Conservation (phyloP, 2,797 vertebrate genomes). For the Myiothlypis chrysogaster region DNA sequence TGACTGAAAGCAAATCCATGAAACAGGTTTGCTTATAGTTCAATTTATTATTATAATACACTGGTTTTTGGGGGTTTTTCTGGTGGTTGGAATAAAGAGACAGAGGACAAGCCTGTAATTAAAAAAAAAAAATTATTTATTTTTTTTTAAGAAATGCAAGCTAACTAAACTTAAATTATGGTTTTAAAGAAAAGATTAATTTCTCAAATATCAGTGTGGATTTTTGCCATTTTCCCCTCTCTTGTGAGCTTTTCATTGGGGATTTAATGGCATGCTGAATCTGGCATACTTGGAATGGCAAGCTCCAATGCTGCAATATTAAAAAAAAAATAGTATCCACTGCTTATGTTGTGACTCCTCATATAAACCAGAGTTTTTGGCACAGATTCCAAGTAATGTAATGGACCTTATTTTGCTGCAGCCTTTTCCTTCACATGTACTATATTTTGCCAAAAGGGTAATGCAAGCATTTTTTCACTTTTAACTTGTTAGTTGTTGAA, state of each 20-base stretch:
- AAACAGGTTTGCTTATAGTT: background rate
- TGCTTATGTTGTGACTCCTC: background rate
- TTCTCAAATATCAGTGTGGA: background rate
- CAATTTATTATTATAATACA: background rate
- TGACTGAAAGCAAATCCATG: background rate
- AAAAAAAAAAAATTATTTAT: background rate
- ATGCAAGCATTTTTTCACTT: background rate
- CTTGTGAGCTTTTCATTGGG: background rate
- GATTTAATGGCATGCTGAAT: background rate
- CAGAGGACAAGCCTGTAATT: background rate
- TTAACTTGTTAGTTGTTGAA: background rate
- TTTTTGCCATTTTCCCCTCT: background rate
- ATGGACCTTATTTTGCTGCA: background rate
- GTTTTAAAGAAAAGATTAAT: background rate
- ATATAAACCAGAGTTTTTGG: background rate
- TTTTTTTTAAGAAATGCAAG: background rate
- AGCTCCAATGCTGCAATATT: background rate
- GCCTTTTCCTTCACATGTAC: background rate
- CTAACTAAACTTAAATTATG: background rate
- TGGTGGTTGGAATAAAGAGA: background rate
- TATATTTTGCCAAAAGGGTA: background rate
- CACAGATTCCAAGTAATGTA: background rate
- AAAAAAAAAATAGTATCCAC: background rate
- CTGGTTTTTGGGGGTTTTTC: fast-evolving
- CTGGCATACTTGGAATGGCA: background rate